Base-by-base conservation (phyloP, 2,888 invertebrate species). In the Eudasyphora cyanicolor region DNA sequence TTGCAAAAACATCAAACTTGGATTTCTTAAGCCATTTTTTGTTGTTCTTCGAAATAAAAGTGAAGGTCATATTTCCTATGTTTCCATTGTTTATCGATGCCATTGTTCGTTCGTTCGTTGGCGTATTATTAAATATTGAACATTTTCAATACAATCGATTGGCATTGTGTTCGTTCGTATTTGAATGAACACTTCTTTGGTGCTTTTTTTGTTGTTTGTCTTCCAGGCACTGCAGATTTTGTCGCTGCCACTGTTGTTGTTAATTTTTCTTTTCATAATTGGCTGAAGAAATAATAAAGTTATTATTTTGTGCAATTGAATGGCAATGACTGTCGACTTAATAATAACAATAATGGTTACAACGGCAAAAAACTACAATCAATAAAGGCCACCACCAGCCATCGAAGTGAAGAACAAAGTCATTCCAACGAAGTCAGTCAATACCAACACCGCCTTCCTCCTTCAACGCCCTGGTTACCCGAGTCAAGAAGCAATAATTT, bases 281-380 rank as follows among this genome's bases (percentile, higher is more conserved):
- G 84, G 84, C 81, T 79, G 62, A 38, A 81, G 76, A 21, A 38
- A 81, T 84, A 84, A 84, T 84, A 84, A 84, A 84, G 84, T 84
- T 81, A 84, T 84, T 84, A 79, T 74, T 78, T 42, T 42, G 27
- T n/a, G 73, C 77, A 84, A 84, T 81, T 79, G 75, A 81, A 84
- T 84, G 78, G 60, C 51, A 84, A 84, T 27, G 54, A 57, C 32
- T 81, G 60, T 49, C 35, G 38, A 76, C 45, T 67, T n/a, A 67
- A 76, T 70, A 67, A 64, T 29, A 75, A 62, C 45, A 62, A 29
- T n/a, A 75, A 64, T 71, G 38, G 19, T n/a, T 32, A 64, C 24
- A 24, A 45, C 6, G n/a, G n/a, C n/a, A n/a, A 74, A 70, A 24
- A 69, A 60, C 51, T 17, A 74, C 21, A 32, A 73, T n/a, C n/a